Evolutionary conservation across 2,113 vertebrate genomes (phyloP).

Genomic region (Poeciliopsis occidentalis): DNA sequence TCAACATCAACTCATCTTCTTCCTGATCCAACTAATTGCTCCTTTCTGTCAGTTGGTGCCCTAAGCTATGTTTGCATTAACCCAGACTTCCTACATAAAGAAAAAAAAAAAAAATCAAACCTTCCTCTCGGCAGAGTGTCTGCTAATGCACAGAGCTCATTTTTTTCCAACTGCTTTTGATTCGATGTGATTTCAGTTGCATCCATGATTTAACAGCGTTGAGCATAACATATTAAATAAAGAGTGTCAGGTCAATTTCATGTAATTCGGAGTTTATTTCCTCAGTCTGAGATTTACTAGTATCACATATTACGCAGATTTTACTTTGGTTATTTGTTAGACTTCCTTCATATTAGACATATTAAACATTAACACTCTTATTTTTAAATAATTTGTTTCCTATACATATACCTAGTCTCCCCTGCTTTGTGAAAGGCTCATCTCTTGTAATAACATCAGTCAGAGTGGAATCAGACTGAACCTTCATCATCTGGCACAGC

Average conservation of each 20-base stretch:
- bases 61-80: constrained; percentile 40
- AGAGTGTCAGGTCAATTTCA: constrained; percentile 7
- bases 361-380: no score
- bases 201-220: constrained; percentile 24
- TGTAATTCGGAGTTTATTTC: constrained; percentile 6
- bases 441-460: constrained; percentile 32
- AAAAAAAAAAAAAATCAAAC: constrained; percentile 16
- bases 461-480: constrained; percentile 13
- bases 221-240: constrained; percentile 9
- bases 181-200: constrained; percentile 14
- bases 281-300: neutral
- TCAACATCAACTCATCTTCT: no score
- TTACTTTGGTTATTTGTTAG: neutral
- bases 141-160: constrained; percentile 28
- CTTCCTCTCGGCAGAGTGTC: constrained; percentile 4
- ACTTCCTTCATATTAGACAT: neutral
- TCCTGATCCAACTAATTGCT: constrained; percentile 6
- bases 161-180: constrained; percentile 27
- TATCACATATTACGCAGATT: neutral
- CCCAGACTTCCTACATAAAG: constrained; percentile 13
- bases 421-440: constrained; percentile 2
- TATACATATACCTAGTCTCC: neutral
- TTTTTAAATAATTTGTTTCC: no score
- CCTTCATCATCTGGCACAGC: neutral
- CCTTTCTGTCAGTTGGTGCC: constrained; percentile 33